Evolutionary conservation across 2,797 vertebrate species (phyloP).

Genomic region (Enteromius radiatus): DNA sequence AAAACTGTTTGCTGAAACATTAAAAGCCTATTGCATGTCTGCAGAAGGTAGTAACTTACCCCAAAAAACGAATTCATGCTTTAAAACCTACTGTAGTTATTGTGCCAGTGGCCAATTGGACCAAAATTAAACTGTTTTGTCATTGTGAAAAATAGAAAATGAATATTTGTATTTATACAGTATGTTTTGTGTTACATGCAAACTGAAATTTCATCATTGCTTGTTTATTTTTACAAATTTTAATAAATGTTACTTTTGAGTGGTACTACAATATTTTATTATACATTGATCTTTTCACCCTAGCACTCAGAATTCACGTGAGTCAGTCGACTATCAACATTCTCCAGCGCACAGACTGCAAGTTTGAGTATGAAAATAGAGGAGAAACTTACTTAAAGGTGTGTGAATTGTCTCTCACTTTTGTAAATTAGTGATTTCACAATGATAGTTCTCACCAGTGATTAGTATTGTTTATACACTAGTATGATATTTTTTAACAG

Average conservation of each 20-base stretch:
- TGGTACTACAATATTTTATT: not conserved
- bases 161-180: not conserved
- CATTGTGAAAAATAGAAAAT: too few species aligned
- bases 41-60: too few species aligned
- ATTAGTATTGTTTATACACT: not conserved
- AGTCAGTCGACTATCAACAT: slow-evolving; percentile 89
- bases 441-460: not conserved
- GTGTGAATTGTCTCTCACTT: slow-evolving; percentile 28
- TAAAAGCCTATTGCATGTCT: not conserved
- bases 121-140: too few species aligned
- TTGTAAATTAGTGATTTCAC: not conserved
- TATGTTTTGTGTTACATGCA: not conserved
- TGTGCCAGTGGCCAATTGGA: too few species aligned
- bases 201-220: not conserved
- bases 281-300: not conserved
- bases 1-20: too few species aligned
- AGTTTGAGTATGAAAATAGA: slow-evolving; percentile 88
- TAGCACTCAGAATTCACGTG: slow-evolving; percentile 93
- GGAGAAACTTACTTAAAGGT: slow-evolving; percentile 94
- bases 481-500: not conserved
- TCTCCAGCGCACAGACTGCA: slow-evolving; percentile 89
- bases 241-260: not conserved
- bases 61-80: too few species aligned
- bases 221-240: too few species aligned
- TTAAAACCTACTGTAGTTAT: too few species aligned